Evolutionary conservation across 92 coral and sea anemone genomes (phyloP).

Genomic region (Epizoanthus stellaris): DNA sequence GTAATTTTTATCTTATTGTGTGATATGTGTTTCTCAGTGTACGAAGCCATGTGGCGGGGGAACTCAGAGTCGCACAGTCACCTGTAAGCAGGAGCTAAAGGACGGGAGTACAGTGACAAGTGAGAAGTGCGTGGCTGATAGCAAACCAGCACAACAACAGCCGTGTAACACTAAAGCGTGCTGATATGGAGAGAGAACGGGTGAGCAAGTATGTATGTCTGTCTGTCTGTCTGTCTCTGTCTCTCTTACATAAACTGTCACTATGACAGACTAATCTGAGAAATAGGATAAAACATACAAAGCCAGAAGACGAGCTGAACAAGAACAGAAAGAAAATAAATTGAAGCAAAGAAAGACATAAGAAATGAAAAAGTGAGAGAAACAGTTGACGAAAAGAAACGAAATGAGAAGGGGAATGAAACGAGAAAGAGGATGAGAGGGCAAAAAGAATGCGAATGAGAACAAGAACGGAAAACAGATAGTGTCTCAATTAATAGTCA

Average conservation of each 20-base stretch:
- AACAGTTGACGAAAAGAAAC: too few species aligned
- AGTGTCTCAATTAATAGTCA: too few species aligned
- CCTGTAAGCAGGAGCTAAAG: slow-evolving; percentile 28
- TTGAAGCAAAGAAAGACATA: too few species aligned
- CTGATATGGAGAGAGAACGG: background rate
- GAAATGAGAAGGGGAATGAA: too few species aligned
- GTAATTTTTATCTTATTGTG: background rate
- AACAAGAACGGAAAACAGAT: too few species aligned
- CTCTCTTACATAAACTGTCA: background rate
- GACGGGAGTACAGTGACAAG: background rate
- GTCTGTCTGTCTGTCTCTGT: background rate
- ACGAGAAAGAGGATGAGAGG: too few species aligned
- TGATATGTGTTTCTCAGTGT: background rate
- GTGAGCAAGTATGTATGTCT: background rate
- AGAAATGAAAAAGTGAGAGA: too few species aligned
- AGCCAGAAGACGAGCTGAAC: too few species aligned
- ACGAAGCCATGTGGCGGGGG: slow-evolving; percentile 26
- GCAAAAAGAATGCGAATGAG: too few species aligned
- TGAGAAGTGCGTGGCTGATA: slow-evolving; percentile 7
- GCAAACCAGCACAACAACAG: slow-evolving; percentile 19
- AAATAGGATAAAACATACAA: too few species aligned
- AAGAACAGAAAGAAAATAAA: too few species aligned
- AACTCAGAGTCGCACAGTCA: slow-evolving; percentile 29
- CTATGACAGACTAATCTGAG: too few species aligned
- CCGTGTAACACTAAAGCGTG: slow-evolving; percentile 33